Evolutionary conservation across 2,113 vertebrate species (phyloP).

Genomic region (Forbesichthys papilliferus): DNA sequence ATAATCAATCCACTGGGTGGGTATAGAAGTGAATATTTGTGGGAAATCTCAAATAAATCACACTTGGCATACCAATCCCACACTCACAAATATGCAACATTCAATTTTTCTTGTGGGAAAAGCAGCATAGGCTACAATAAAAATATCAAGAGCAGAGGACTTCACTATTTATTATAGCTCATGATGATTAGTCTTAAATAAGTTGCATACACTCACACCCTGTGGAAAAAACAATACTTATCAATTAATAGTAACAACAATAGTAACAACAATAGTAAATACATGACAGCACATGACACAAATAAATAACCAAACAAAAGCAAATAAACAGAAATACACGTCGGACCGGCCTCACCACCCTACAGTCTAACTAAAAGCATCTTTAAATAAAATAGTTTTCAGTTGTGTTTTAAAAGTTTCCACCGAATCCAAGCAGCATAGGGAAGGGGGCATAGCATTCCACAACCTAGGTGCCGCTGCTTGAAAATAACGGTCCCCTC

Average conservation of each 20-base stretch:
- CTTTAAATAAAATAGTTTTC: no score
- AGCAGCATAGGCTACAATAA: not conserved
- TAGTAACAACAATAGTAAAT: not conserved
- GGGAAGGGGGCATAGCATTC: no score
- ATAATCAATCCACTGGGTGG: not conserved
- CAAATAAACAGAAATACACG: no score
- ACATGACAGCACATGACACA: no score
- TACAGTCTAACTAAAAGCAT: no score
- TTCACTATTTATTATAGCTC: not conserved
- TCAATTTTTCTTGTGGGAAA: not conserved
- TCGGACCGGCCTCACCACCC: no score
- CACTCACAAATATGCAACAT: not conserved
- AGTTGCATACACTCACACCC: not conserved
- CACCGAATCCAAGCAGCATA: no score
- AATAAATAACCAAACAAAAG: no score
- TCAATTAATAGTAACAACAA: not conserved
- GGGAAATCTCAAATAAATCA: conserved; percentile 24
- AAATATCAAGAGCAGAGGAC: not conserved
- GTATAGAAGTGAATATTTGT: not conserved
- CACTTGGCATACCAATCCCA: conserved; percentile 6
- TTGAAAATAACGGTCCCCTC: no score
- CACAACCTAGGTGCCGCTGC: no score
- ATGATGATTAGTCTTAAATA: not conserved
- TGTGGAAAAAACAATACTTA: not conserved
- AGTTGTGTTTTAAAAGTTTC: no score